Evolutionary conservation across 2,888 invertebrate species (phyloP).

Genomic region (Lacanobia oleracea): DNA sequence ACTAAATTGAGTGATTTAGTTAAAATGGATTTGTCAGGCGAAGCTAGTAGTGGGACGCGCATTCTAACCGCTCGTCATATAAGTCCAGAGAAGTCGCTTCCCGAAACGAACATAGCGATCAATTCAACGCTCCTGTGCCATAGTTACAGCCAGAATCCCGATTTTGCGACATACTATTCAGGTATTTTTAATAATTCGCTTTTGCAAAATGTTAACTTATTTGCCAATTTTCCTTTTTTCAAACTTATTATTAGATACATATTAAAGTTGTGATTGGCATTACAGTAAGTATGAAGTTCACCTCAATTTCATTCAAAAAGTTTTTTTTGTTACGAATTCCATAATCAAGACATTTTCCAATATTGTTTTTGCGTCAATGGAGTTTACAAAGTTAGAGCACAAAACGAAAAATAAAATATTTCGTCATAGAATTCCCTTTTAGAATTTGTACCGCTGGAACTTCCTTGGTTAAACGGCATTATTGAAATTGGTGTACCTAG

Average conservation of each 20-base stretch:
- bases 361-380: too few relatives aligned
- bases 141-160: slow-evolving; percentile 82
- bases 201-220: background rate
- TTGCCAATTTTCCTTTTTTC: background rate
- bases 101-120: slow-evolving; percentile 76
- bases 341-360: too few relatives aligned
- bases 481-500: too few relatives aligned
- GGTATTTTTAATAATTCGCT: slow-evolving; percentile 72
- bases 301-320: too few relatives aligned
- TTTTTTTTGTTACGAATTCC: too few relatives aligned
- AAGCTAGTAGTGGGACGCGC: slow-evolving; percentile 73
- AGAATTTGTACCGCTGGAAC: too few relatives aligned
- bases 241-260: background rate
- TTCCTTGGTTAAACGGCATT: too few relatives aligned
- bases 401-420: too few relatives aligned
- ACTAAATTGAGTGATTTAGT: slow-evolving; percentile 39
- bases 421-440: too few relatives aligned
- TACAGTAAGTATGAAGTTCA: too few relatives aligned
- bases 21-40: slow-evolving; percentile 81
- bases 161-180: slow-evolving; percentile 81
- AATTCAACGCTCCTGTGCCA: slow-evolving; percentile 84
- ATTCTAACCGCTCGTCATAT: slow-evolving; percentile 80
- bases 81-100: slow-evolving; percentile 76
- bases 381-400: too few relatives aligned
- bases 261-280: background rate